Percentiles rank a stretch among this genome's conserved stretches.
These are phyloP conservation scores for Acanthosepion pharaonis DNA, from an alignment of 2,888 invertebrate species.

Conservation along the genomic window DNA sequence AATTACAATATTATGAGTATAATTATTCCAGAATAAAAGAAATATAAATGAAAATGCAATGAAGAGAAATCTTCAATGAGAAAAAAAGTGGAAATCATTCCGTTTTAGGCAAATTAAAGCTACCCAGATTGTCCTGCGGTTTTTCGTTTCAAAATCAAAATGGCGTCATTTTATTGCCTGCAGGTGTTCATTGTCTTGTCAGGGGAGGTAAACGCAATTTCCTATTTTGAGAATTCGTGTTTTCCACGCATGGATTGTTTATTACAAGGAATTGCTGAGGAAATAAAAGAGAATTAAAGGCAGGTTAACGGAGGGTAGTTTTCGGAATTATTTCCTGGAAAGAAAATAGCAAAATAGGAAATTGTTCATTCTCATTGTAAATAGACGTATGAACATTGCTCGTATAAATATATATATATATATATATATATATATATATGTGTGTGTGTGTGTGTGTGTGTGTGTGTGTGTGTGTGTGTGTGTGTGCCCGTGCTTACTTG, in stretches of 20 bases:
- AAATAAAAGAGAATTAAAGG: constrained; percentile 22
- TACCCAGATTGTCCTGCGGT: neutral
- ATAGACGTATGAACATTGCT: neutral
- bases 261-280: neutral
- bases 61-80: neutral
- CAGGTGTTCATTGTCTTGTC: constrained; percentile 23
- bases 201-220: constrained; percentile 33
- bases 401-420: too few relatives aligned
- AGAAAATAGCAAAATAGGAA: neutral
- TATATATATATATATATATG: neutral
- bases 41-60: neutral
- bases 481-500: neutral
- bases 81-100: neutral
- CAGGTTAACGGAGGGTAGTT: neutral
- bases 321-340: neutral
- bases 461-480: neutral
- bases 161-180: neutral
- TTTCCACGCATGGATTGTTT: neutral
- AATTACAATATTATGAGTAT: neutral
- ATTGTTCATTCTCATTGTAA: constrained; percentile 33
- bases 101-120: neutral
- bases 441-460: neutral
- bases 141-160: neutral
- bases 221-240: constrained; percentile 33
- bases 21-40: neutral